These are phyloP conservation scores for Pseudomyrmex sp. DNA, from an alignment of 1,140 invertebrate genomes.

Conservation along the genomic window DNA sequence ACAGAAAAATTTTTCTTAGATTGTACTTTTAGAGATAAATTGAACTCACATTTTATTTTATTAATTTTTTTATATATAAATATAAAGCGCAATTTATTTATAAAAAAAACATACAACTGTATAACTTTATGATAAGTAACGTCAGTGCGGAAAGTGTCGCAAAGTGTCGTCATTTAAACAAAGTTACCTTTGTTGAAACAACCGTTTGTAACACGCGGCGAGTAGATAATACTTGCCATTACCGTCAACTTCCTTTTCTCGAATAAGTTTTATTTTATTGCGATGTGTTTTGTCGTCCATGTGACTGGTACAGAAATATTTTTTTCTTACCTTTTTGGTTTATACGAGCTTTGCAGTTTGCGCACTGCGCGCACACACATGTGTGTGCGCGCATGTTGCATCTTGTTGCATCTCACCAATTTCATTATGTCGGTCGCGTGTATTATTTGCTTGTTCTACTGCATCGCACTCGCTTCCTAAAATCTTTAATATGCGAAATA, in stretches of 20 bases:
- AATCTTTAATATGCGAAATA: constrained; percentile 13
- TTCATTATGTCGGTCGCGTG: neutral
- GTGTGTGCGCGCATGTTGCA: too few relatives aligned
- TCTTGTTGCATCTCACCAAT: neutral
- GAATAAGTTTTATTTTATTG: constrained; percentile 48
- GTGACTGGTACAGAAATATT: constrained; percentile 17
- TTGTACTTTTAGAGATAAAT: too few relatives aligned
- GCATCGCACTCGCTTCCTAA: neutral
- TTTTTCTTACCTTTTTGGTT: constrained; percentile 3
- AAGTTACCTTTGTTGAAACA: neutral
- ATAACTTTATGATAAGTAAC: neutral
- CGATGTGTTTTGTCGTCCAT: constrained; percentile 13
- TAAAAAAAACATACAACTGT: too few relatives aligned
- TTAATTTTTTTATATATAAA: neutral
- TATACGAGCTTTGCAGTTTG: constrained; percentile 32
- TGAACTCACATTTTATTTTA: too few relatives aligned
- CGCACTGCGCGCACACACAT: neutral
- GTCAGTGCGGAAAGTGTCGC: neutral
- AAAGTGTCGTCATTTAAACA: neutral
- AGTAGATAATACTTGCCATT: constrained; percentile 28
- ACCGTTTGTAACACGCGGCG: constrained; percentile 10
- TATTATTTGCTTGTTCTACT: constrained; percentile 26
- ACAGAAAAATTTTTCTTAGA: neutral
- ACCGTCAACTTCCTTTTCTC: constrained; percentile 5
- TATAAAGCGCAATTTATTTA: neutral